A percentile compares a stretch with the other conserved stretches of the same genome.
Conservation (phyloP, 2,797 vertebrate species). For the Smutsia temminckii region DNA sequence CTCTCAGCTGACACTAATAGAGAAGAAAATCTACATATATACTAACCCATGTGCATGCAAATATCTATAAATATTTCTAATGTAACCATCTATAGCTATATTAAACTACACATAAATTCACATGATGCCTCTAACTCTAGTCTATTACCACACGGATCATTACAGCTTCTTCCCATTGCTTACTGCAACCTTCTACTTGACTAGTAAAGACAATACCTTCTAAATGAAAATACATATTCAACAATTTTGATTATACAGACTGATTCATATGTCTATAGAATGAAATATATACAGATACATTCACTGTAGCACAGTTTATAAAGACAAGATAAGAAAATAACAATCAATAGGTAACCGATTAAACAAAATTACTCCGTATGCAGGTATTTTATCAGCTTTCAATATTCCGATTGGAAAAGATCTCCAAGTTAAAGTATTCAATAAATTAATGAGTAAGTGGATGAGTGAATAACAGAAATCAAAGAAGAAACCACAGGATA, state of each 20-base stretch:
- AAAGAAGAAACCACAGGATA: not conserved
- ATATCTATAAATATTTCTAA: not conserved
- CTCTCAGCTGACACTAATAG: not conserved
- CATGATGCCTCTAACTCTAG: not conserved
- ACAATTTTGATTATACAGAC: not conserved
- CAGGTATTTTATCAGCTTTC: not conserved
- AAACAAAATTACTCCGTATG: not conserved
- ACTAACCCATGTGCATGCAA: not conserved
- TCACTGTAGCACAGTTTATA: not conserved
- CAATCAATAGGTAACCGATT: not conserved
- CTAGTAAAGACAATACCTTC: not conserved
- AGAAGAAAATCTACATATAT: not conserved
- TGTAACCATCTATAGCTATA: not conserved
- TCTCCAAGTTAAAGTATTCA: not conserved
- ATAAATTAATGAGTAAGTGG: not conserved
- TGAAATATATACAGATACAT: not conserved
- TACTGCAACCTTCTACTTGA: not conserved
- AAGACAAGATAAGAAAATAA: not conserved
- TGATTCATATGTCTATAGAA: not conserved
- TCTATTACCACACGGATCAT: not conserved
- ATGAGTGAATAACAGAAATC: not conserved
- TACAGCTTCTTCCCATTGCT: accelerated
- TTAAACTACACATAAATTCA: not conserved
- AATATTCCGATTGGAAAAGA: not conserved
- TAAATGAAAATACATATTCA: not conserved